Evolutionary conservation across 1,140 invertebrate genomes (phyloP).

Genomic region (Bombus sibiricus): DNA sequence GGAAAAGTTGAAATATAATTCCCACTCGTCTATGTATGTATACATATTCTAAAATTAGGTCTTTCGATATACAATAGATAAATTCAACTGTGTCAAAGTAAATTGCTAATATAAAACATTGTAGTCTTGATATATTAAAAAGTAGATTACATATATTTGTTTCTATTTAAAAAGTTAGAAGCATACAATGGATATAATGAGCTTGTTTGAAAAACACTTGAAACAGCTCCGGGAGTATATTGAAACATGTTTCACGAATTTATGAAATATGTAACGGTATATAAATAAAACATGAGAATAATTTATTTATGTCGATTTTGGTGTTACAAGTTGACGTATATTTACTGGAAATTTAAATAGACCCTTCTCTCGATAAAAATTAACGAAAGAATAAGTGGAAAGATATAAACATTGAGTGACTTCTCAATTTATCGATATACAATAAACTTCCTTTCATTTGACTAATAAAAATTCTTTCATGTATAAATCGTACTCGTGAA

Average conservation of each 20-base stretch:
- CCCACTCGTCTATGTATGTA: not conserved
- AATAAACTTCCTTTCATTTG: not conserved
- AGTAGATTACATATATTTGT: not conserved
- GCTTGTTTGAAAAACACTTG: not conserved
- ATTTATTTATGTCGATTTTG: not conserved
- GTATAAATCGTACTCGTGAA: not conserved
- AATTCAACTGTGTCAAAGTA: not conserved
- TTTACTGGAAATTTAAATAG: slow-evolving; percentile 12
- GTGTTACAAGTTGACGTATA: not conserved
- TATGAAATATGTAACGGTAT: not conserved
- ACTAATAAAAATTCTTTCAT: not conserved
- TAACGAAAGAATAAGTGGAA: not conserved
- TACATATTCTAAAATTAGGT: slow-evolving; percentile 14
- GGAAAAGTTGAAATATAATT: slow-evolving; percentile 19
- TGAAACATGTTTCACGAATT: not conserved
- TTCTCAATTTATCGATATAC: not conserved
- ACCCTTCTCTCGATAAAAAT: not conserved
- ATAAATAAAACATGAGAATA: slow-evolving; percentile 2
- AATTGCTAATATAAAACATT: not conserved
- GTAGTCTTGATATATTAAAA: not conserved
- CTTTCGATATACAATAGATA: no score
- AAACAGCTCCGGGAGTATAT: not conserved
- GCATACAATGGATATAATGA: not conserved
- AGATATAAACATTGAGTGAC: not conserved
- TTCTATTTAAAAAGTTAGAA: not conserved